Conservation (phyloP, 1,140 invertebrate species). For the Phymorhynchus buccinoides region DNA sequence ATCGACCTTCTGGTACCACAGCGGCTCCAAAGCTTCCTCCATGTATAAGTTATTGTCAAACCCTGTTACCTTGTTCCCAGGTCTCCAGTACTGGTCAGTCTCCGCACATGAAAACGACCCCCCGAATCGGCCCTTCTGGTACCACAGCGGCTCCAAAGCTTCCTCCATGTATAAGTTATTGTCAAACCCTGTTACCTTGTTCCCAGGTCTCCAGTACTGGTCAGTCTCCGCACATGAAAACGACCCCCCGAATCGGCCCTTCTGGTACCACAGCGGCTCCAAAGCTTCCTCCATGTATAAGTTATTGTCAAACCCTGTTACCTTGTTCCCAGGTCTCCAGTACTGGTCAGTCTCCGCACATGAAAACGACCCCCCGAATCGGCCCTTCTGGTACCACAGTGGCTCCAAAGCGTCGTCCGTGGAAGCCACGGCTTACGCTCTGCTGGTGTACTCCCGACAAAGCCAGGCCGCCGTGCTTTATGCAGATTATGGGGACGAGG, state of each 20-base stretch:
- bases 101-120: no score
- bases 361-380: slow-evolving; percentile 11
- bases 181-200: no score
- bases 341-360: slow-evolving; percentile 36
- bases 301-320: no score
- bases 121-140: no score
- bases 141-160: no score
- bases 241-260: slow-evolving; percentile 18
- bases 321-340: slow-evolving; percentile 34
- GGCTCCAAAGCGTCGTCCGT: slow-evolving; percentile 39
- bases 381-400: slow-evolving; percentile 44
- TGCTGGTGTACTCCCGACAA: slow-evolving; percentile 40
- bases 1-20: no score
- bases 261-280: slow-evolving; percentile 42
- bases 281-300: no score
- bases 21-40: no score
- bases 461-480: not conserved
- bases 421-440: slow-evolving; percentile 46
- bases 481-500: not conserved
- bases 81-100: no score
- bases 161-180: no score
- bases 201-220: slow-evolving; percentile 45
- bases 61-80: no score
- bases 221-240: slow-evolving; percentile 3
- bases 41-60: no score